Conservation (phyloP, 2,797 vertebrate species). For the Chelidonichthys spinosus region DNA sequence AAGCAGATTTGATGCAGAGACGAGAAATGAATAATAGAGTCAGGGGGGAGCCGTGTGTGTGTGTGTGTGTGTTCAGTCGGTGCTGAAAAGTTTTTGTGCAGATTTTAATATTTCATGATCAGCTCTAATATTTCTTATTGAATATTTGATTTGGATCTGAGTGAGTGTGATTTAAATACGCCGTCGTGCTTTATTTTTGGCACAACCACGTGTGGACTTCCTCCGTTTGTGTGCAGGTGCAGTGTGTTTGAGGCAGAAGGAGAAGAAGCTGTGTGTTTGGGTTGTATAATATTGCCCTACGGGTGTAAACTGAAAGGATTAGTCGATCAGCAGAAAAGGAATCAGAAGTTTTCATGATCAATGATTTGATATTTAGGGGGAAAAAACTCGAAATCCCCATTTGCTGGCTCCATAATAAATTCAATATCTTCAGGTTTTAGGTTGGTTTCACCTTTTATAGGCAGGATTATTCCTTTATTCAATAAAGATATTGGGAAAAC, state of each 20-base stretch:
- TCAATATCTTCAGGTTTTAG: background rate
- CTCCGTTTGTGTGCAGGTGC: conserved; percentile 58
- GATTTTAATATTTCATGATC: conserved; percentile 73
- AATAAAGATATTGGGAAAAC: background rate
- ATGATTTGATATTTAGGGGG: background rate
- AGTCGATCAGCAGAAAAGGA: background rate
- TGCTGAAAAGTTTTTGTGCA: conserved; percentile 52
- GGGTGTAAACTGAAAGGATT: background rate
- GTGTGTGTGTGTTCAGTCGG: conserved; percentile 42
- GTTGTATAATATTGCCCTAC: background rate
- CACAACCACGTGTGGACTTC: conserved; percentile 44
- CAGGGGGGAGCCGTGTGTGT: conserved; percentile 39
- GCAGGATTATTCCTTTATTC: background rate
- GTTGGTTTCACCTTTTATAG: background rate
- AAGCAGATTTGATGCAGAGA: conserved; percentile 83
- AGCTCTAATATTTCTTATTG: conserved; percentile 58
- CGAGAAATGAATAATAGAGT: conserved; percentile 82
- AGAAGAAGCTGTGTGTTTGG: background rate
- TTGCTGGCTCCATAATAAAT: background rate
- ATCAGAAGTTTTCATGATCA: background rate
- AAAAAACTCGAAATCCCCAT: background rate
- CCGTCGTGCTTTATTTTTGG: conserved; percentile 68
- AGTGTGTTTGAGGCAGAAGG: conserved; percentile 15
- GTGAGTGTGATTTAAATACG: conserved; percentile 35
- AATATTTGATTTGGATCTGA: conserved; percentile 60